phyloP scores from a whole-genome alignment of 2,113 vertebrate genomes.

The Pontoporia blainvillei region DNA sequence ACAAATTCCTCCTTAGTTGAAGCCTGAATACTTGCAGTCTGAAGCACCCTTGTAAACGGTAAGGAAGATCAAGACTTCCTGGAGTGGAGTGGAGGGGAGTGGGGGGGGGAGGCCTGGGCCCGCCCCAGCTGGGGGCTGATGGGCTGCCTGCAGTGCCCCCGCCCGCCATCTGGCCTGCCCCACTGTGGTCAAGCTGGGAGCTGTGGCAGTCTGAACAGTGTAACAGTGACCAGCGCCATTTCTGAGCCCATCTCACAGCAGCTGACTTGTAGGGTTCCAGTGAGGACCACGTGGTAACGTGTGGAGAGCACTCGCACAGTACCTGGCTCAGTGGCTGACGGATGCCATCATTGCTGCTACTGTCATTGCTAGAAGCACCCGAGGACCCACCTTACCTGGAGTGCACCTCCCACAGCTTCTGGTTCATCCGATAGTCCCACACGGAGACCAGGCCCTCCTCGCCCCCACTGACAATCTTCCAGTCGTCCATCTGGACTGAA shows the following conservation, averaged over 20 bases:
- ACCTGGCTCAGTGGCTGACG: not conserved
- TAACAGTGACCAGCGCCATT: not conserved
- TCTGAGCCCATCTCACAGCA: not conserved
- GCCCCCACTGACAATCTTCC: conserved; percentile 95
- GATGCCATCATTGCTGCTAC: rapidly evolving
- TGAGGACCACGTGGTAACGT: rapidly evolving
- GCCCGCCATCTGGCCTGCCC: not conserved
- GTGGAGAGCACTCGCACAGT: rapidly evolving
- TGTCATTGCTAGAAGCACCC: rapidly evolving
- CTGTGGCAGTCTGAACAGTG: rapidly evolving
- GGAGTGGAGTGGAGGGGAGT: too few species aligned
- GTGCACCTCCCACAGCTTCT: conserved; percentile 96
- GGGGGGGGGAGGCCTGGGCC: not conserved
- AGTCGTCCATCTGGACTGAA: conserved; percentile 90
- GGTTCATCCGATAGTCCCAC: conserved; percentile 93
- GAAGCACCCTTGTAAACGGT: not conserved
- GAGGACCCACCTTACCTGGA: conserved; percentile 84
- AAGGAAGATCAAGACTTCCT: not conserved
- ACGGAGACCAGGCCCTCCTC: conserved; percentile 92
- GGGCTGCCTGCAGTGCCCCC: not conserved
- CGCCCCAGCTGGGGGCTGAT: not conserved
- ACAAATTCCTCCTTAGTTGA: not conserved
- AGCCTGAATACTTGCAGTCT: too few species aligned
- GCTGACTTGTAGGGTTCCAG: rapidly evolving
- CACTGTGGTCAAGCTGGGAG: rapidly evolving